These are phyloP conservation scores for Melieria omissa DNA, from an alignment of 2,888 invertebrate species.

Conservation along the genomic window DNA sequence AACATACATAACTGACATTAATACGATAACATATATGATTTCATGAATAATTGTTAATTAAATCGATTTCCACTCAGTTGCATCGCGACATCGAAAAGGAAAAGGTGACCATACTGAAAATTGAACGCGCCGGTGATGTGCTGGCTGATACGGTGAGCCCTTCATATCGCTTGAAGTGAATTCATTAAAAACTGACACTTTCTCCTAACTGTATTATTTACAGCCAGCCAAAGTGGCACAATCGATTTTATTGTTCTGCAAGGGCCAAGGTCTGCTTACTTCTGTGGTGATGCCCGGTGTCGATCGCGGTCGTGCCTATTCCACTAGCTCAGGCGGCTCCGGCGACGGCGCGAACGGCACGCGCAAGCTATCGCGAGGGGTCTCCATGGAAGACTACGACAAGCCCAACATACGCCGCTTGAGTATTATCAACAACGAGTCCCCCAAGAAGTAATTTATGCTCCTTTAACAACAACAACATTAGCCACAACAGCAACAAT, in stretches of 20 bases:
- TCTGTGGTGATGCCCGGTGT: constrained; percentile 85
- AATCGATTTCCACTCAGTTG: constrained; percentile 60
- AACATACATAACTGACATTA: background rate
- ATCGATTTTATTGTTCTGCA: constrained; percentile 87
- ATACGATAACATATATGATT: background rate
- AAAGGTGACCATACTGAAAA: constrained; percentile 84
- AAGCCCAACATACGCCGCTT: constrained; percentile 81
- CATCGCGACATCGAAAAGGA: constrained; percentile 83
- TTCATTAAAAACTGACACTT: background rate
- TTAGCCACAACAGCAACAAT: background rate
- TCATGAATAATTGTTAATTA: background rate
- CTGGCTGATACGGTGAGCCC: constrained; percentile 81
- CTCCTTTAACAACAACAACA: background rate
- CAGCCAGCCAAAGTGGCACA: constrained; percentile 90
- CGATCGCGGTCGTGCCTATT: constrained; percentile 74
- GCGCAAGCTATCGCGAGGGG: constrained; percentile 70
- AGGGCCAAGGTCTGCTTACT: constrained; percentile 85
- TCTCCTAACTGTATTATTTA: constrained; percentile 45
- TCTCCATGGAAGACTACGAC: constrained; percentile 87
- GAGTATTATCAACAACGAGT: constrained; percentile 70
- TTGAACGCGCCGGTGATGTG: constrained; percentile 89
- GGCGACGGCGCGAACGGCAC: constrained; percentile 66
- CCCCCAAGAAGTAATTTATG: constrained; percentile 25
- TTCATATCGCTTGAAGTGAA: background rate
- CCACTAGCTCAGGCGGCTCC: constrained; percentile 70